Evolutionary conservation across 2,888 invertebrate species (phyloP).

Genomic region (Colletes collaris): DNA sequence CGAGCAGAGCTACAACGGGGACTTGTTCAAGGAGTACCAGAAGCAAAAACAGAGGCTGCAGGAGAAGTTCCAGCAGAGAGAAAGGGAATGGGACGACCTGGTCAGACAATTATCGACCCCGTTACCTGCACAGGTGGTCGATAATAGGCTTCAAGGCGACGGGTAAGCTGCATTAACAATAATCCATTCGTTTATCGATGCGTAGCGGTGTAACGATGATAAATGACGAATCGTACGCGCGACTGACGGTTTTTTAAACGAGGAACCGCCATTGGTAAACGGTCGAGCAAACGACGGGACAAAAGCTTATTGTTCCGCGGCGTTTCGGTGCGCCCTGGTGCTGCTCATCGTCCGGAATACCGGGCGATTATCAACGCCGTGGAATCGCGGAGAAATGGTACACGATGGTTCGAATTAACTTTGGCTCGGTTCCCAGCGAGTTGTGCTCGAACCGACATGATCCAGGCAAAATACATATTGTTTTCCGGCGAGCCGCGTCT

Average conservation of each 20-base stretch:
- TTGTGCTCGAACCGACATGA: slow-evolving; percentile 23
- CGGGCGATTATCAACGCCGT: slow-evolving; percentile 6
- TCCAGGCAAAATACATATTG: slow-evolving; percentile 33
- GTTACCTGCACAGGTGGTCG: slow-evolving; percentile 76
- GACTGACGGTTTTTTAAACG: background rate
- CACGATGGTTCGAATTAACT: slow-evolving; percentile 7
- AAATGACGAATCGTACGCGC: background rate
- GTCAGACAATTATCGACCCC: slow-evolving; percentile 83
- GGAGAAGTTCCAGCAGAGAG: slow-evolving; percentile 85
- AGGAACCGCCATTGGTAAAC: background rate
- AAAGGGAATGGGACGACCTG: slow-evolving; percentile 85
- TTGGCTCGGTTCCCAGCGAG: slow-evolving; percentile 44
- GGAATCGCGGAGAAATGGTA: slow-evolving; percentile 14
- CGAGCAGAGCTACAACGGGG: slow-evolving; percentile 86
- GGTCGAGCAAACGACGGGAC: background rate
- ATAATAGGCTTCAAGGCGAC: slow-evolving; percentile 83
- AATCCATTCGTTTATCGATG: background rate
- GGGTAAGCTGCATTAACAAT: slow-evolving; percentile 80
- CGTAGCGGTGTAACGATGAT: background rate
- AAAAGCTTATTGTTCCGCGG: background rate
- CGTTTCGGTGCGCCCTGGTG: slow-evolving; percentile 1
- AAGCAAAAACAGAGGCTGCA: slow-evolving; percentile 89
- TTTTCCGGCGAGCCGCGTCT: slow-evolving; percentile 25
- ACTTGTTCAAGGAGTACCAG: slow-evolving; percentile 92
- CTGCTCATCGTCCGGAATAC: slow-evolving; percentile 5